Base-by-base conservation (phyloP, 2,113 vertebrate genomes). In the Cygnus buccinator region DNA sequence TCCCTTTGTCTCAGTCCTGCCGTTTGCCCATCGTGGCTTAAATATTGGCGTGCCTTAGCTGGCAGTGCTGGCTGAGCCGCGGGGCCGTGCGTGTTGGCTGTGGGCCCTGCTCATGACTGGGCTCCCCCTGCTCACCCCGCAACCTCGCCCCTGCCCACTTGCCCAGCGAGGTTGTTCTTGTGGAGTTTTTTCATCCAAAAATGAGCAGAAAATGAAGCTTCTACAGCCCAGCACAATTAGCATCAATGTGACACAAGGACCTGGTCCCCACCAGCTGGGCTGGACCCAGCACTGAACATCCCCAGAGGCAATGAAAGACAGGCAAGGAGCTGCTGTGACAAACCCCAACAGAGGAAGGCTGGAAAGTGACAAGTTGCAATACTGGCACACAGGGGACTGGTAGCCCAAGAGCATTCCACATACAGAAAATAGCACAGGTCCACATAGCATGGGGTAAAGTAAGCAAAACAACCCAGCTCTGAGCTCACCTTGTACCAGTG, bases 221-320 rank as follows among this genome's bases (percentile, higher is more conserved):
- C 63, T 48, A 16, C 43, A 57, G 59, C 26, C 19, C 73, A 29
- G 43, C 5, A 33, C 55, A 55, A 22, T 1, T 4, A 55, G 20
- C 29, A 18, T 17, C 10, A 16, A 57, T 31, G 54, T 17, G 29
- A 57, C 28, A 16, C 54, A 57, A 25, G 29, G 54, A 31, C 28
- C 54, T 57, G 54, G 16, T 31, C 54, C 54, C 28, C 28, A 57
- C 54, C 54, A 57, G 54, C 54, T 31, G 28, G 28, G 54, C 29
- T 57, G 16, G 54, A 57, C 54, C 9, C 3, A 10, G 28, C 52
- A 55, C 52, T 55, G 52, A 29, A 29, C 26, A 31, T 28, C 16
- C 41, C 14, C 19, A 29, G 23, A 9, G 19, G 35, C 0, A 5
- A 33, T 28, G 23, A 19, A 20, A 19, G 52, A 2, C 0, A 0